Base-by-base conservation (phyloP, 2,797 vertebrate genomes). In the Nyctibius grandis region DNA sequence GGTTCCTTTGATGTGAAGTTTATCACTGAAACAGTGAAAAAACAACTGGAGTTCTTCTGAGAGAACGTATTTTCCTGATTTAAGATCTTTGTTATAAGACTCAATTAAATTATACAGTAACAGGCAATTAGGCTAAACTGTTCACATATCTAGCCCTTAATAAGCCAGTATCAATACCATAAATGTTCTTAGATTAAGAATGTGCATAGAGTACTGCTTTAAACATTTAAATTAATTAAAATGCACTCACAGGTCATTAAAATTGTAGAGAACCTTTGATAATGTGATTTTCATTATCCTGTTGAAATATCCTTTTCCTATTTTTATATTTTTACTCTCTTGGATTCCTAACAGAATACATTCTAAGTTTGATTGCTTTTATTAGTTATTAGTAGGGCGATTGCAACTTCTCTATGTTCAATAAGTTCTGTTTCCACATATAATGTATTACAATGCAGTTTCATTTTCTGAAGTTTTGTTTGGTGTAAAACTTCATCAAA, bases 201-300 rank as follows among this genome's bases (percentile, higher is more conserved):
- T 70, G 78, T 56, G 40, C 61, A 42, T 47, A 33, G 64, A 77
- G 15, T 85, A 82, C 48, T 44, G 42, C 54, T n/a, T 95, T 74
- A 84, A 85, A 84, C 70, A 69, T 89, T 92, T 92, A 68, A 89
- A 84, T 95, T 79, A 95, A 95, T 89, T 89, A 67, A 90, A 94
- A 90, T 91, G 34, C 26, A 59, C 40, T 90, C 53, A 77, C 18
- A 84, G 26, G 28, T 90, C 63, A 79, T 90, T 81, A 92, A 78
- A 77, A 80, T 79, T 87, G 78, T 82, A 72, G n/a, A 76, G 57
- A 92, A 33, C 9, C 36, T 94, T 93, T 94, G 60, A 72, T 86
- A 89, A 81, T 92, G 36, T 61, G 51, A 64, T 78, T 88, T 64
- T 92, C 31, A 60, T 70, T 84, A 82, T 78, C 25, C 19, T 63